Conservation (phyloP, 2,113 vertebrate genomes). For the Ibidorhyncha struthersii region DNA sequence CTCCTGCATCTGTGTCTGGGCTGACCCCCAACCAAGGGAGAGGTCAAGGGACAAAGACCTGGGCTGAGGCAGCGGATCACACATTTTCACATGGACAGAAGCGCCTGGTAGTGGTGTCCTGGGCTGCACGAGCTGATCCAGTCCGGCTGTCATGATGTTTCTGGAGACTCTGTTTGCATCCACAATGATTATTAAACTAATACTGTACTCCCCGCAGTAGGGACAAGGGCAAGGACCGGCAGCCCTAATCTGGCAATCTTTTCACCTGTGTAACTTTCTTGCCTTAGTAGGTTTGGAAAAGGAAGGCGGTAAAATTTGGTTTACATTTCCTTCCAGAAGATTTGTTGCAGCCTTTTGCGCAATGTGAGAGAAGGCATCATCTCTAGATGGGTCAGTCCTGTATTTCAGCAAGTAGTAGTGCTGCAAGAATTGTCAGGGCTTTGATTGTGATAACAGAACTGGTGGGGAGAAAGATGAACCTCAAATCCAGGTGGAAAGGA, state of each 20-base stretch:
- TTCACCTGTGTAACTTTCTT: neutral
- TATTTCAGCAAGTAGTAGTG: neutral
- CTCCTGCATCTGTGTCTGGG: neutral
- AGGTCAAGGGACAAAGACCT: neutral
- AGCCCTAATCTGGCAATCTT: neutral
- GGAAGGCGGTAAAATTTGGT: neutral
- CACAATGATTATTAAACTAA: neutral
- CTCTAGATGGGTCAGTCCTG: neutral
- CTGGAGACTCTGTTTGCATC: neutral
- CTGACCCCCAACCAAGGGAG: neutral
- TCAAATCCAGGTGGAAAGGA: neutral
- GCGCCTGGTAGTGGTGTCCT: neutral
- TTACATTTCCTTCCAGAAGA: neutral
- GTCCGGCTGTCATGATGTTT: neutral
- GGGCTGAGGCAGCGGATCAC: neutral
- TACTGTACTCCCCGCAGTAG: neutral
- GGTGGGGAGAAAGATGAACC: neutral
- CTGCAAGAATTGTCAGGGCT: neutral
- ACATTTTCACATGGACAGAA: neutral
- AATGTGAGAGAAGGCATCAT: neutral
- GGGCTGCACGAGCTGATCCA: neutral
- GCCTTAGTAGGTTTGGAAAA: neutral
- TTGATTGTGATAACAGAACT: neutral
- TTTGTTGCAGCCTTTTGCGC: neutral
- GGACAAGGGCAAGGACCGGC: neutral